A percentile compares a stretch with the other conserved stretches of the same genome.
Evolutionary conservation across 2,888 invertebrate species (phyloP).

Genomic region (Drosophila atroscutellata): DNA sequence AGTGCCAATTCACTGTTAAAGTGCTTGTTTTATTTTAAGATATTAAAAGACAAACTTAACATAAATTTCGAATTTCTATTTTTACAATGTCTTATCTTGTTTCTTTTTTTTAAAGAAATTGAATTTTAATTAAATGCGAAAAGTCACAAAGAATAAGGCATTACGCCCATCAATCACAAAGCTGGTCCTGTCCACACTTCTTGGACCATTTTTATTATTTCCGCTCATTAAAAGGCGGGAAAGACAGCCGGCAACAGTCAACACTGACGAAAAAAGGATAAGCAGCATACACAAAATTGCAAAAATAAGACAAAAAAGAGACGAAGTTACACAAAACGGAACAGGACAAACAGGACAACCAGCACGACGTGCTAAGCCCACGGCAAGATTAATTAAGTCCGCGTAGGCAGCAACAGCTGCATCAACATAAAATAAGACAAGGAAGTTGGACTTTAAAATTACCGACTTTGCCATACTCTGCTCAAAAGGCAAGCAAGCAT

Average conservation of each 20-base stretch:
- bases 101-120: constrained; percentile 13
- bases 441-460: too few relatives aligned
- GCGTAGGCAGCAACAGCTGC: constrained; percentile 38
- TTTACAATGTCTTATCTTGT: background rate
- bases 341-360: constrained; percentile 44
- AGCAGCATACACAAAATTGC: constrained; percentile 15
- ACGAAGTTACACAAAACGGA: constrained; percentile 44
- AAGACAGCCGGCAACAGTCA: constrained; percentile 51
- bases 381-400: constrained; percentile 78
- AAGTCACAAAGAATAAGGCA: constrained; percentile 32
- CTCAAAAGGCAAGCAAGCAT: background rate
- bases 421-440: background rate
- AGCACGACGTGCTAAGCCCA: constrained; percentile 71
- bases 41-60: background rate
- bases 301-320: constrained; percentile 4
- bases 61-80: constrained; percentile 20
- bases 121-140: constrained; percentile 42
- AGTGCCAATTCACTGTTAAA: constrained; percentile 7
- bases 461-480: constrained; percentile 13
- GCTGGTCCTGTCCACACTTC: constrained; percentile 11
- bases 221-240: constrained; percentile 52
- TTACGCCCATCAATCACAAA: constrained; percentile 57
- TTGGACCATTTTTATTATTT: constrained; percentile 5
- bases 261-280: constrained; percentile 43
- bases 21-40: background rate